Evolutionary conservation across 2,797 vertebrate genomes (phyloP).

Genomic region (Cheirogaleus major): DNA sequence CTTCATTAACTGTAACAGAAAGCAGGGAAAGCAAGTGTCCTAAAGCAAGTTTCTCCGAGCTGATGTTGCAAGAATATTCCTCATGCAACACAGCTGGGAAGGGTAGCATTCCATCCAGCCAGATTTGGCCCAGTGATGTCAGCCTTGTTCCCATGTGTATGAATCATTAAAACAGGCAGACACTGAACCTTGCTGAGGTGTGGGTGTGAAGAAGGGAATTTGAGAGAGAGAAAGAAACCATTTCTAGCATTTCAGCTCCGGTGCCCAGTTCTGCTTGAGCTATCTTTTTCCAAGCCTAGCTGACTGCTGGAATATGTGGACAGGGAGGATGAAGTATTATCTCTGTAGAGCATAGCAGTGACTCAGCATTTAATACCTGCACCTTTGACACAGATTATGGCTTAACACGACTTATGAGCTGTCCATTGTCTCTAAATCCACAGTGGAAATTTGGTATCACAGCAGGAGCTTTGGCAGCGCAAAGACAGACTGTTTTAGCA

Average conservation of each 20-base stretch:
- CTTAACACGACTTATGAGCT: conserved; percentile 31
- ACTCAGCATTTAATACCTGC: conserved; percentile 53
- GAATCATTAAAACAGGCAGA: conserved; percentile 39
- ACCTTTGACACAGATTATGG: conserved; percentile 49
- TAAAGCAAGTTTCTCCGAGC: background rate
- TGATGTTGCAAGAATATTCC: background rate
- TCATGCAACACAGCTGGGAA: background rate
- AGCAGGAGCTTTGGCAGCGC: background rate
- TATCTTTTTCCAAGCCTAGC: conserved; percentile 4
- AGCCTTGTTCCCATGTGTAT: background rate
- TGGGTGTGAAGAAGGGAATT: background rate
- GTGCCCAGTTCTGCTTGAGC: background rate
- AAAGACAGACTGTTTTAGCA: background rate
- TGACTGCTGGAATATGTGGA: background rate
- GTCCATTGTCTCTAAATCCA: conserved; percentile 56
- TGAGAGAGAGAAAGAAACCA: background rate
- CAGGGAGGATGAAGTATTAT: conserved; percentile 49
- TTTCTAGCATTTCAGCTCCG: conserved; percentile 18
- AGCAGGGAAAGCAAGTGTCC: background rate
- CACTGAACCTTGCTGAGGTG: background rate
- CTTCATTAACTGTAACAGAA: background rate
- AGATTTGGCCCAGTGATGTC: conserved; percentile 3
- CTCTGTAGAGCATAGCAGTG: conserved; percentile 53
- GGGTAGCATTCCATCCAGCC: background rate
- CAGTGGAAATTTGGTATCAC: background rate